Base-by-base conservation (phyloP, 2,888 invertebrate species). In the Dexiosoma caninum region DNA sequence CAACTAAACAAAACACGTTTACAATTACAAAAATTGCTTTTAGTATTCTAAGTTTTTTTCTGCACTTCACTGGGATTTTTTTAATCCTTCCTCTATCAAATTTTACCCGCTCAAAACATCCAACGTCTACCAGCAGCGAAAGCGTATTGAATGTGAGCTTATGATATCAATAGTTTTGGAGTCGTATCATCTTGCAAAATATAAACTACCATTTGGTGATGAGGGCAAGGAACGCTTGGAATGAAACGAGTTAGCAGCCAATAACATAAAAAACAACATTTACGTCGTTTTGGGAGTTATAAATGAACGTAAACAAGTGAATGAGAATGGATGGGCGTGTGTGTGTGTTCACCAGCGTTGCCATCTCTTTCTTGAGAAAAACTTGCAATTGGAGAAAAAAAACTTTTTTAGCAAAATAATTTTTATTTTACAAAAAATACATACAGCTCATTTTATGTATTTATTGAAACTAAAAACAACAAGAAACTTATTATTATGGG, bases 71-170 rank as follows among this genome's bases (percentile, higher is more conserved):
- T 37, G 64, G 21, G 53, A 35, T 44, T 53, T 70, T 30, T 35
- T 57, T 57, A 30, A 5, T 49, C 8, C 40, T 44, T 35, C 8
- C 6, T 27, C 12, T 55, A 46, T 49, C 19, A 16, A 42, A 9
- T 62, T 59, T 60, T 49, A 72, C 19, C 81, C 81, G 81, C 55
- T 81, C 16, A 64, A 77, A 64, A 66, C 81, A 77, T 64, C 69
- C 46, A 74, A 74, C 72, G 57, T 70, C 77, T 49, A 78, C 79
- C 69, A 84, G 78, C 74, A 79, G 82, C 81, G 80, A 81, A 84
- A 79, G 72, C 83, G 84, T 78, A 84, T 84, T 84, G 76, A 82
- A 70, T 70, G n/a, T 72, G 59, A 82, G 82, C 82, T 80, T 72
- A 32, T 72, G 51, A 72, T 69, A 78, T 60, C 78, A 80, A 71